A percentile compares a stretch with the other conserved stretches of the same genome.
These are phyloP conservation scores for Protodeltote pygarga DNA, from an alignment of 2,888 invertebrate species.

Conservation along the genomic window DNA sequence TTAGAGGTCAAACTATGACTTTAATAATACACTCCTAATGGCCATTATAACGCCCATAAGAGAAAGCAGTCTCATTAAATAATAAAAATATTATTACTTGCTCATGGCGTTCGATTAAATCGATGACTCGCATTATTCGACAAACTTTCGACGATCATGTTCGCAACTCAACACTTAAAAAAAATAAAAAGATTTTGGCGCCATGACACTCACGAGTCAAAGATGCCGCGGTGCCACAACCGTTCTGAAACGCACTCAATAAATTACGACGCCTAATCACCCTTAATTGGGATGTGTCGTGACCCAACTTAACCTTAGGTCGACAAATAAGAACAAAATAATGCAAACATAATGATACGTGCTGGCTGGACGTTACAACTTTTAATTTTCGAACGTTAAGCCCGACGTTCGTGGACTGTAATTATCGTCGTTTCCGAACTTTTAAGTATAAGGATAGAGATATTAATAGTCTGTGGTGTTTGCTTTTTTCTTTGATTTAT, in stretches of 20 bases:
- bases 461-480: slow-evolving; percentile 81
- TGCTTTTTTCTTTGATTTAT: slow-evolving; percentile 83
- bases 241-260: slow-evolving; percentile 79
- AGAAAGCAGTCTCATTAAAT: slow-evolving; percentile 48
- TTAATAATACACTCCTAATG: slow-evolving; percentile 43
- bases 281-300: slow-evolving; percentile 85
- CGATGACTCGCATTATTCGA: slow-evolving; percentile 48
- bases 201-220: slow-evolving; percentile 67
- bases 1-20: slow-evolving; percentile 43
- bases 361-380: slow-evolving; percentile 70
- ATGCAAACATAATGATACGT: slow-evolving; percentile 85
- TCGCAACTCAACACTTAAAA: slow-evolving; percentile 75
- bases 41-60: slow-evolving; percentile 42
- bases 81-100: slow-evolving; percentile 47
- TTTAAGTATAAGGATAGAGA: slow-evolving; percentile 86
- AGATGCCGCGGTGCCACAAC: slow-evolving; percentile 70
- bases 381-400: slow-evolving; percentile 82
- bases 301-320: slow-evolving; percentile 85
- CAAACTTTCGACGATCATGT: slow-evolving; percentile 61
- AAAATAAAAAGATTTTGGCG: slow-evolving; percentile 67
- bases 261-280: slow-evolving; percentile 84
- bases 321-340: slow-evolving; percentile 79
- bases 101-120: slow-evolving; percentile 50
- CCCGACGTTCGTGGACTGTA: slow-evolving; percentile 74
- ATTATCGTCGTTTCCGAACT: slow-evolving; percentile 79